Conservation (phyloP, 2,888 invertebrate species). For the Philhelius pedissequus region DNA sequence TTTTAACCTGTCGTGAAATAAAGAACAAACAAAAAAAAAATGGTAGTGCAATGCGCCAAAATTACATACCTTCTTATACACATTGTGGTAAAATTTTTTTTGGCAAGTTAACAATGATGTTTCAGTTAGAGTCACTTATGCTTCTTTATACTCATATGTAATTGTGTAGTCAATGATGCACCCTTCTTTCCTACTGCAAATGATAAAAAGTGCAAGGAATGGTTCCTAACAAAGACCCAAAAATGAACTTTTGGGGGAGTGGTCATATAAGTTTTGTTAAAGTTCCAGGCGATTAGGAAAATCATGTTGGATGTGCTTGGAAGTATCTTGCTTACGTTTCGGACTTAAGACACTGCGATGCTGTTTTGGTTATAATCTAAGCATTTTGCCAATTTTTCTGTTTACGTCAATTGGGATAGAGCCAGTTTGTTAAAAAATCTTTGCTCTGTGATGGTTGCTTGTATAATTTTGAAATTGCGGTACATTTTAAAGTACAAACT, state of each 20-base stretch:
- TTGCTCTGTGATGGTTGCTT: not conserved
- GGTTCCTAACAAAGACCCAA: not conserved
- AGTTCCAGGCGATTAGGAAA: constrained; percentile 52
- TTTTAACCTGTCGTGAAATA: not conserved
- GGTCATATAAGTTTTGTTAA: constrained; percentile 34
- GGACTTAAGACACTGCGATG: not conserved
- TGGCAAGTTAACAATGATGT: constrained; percentile 9
- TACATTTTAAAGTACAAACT: constrained; percentile 2
- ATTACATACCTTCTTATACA: too few relatives aligned
- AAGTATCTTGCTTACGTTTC: not conserved
- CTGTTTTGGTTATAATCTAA: not conserved
- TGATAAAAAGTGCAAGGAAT: too few relatives aligned
- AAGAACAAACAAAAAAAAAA: not conserved
- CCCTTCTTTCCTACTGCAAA: not conserved
- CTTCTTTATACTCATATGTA: not conserved
- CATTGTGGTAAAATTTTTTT: not conserved
- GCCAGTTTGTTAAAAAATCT: constrained; percentile 55
- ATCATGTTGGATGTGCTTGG: not conserved
- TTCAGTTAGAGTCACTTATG: not conserved
- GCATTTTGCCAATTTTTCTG: constrained; percentile 62
- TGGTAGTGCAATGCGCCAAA: constrained; percentile 39
- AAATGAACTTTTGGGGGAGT: not conserved
- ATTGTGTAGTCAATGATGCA: not conserved
- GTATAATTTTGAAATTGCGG: not conserved
- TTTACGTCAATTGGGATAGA: constrained; percentile 68